Conservation (phyloP, 2,888 invertebrate species). For the Meloe dianella region DNA sequence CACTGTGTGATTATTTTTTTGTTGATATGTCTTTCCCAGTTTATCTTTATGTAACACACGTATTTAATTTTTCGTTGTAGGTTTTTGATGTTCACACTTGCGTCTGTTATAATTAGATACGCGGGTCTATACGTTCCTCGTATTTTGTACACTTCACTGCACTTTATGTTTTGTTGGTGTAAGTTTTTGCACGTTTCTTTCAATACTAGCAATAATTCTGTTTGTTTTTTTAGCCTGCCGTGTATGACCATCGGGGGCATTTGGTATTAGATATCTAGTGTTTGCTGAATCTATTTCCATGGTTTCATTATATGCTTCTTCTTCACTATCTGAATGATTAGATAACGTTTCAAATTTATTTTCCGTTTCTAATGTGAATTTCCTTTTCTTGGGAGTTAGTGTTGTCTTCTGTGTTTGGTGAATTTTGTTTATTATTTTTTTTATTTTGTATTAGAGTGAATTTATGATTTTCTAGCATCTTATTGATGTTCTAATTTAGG, state of each 20-base stretch:
- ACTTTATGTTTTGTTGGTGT: neutral
- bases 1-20: no score
- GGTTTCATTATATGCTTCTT: no score
- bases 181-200: no score
- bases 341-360: neutral
- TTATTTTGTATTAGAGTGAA: neutral
- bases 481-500: no score
- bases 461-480: neutral
- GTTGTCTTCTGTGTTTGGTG: neutral
- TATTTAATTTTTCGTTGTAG: no score
- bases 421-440: neutral
- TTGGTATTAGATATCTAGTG: neutral
- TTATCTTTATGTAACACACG: no score
- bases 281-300: no score
- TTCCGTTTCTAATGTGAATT: neutral
- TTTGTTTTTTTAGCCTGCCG: slow-evolving; percentile 6
- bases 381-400: neutral
- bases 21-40: no score
- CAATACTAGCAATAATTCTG: no score
- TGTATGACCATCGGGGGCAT: neutral
- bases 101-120: no score
- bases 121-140: no score
- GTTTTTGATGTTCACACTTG: no score
- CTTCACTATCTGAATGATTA: neutral
- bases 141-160: slow-evolving; percentile 11